Evolutionary conservation across 2,797 vertebrate species (phyloP).

Genomic region (Anomalospiza imberbis): DNA sequence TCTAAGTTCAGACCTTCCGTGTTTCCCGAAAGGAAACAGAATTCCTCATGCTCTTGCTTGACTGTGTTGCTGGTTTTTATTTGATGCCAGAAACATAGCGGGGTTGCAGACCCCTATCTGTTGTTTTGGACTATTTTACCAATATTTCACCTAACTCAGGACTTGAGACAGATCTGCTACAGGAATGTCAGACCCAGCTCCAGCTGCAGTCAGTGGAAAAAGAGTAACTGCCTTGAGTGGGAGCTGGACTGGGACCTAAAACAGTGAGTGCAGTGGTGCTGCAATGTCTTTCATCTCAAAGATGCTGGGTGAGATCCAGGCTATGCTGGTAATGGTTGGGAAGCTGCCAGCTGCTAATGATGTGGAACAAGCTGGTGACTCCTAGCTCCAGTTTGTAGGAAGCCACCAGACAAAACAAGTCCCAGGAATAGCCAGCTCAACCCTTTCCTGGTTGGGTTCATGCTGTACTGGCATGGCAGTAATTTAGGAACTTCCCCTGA

Average conservation of each 20-base stretch:
- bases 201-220: slow-evolving; percentile 28
- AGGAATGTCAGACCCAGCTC: slow-evolving; percentile 7
- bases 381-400: slow-evolving; percentile 40
- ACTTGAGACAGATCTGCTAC: neutral
- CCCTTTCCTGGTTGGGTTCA: slow-evolving; percentile 14
- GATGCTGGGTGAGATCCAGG: slow-evolving; percentile 47
- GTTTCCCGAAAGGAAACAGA: slow-evolving; percentile 1
- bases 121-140: neutral
- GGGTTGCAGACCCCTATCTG: neutral
- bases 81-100: neutral
- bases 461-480: neutral
- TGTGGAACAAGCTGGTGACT: slow-evolving; percentile 55
- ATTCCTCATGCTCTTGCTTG: neutral
- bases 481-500: slow-evolving; percentile 33
- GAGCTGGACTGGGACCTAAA: slow-evolving; percentile 32
- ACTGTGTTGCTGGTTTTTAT: neutral
- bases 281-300: slow-evolving; percentile 25
- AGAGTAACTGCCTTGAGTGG: neutral
- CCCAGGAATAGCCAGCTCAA: slow-evolving; percentile 24
- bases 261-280: slow-evolving; percentile 27
- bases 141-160: neutral
- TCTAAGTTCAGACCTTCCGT: neutral
- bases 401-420: slow-evolving; percentile 67
- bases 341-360: slow-evolving; percentile 44
- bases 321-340: slow-evolving; percentile 46